phyloP scores from a whole-genome alignment of 2,888 invertebrate genomes.

The Xylocampa areola region DNA sequence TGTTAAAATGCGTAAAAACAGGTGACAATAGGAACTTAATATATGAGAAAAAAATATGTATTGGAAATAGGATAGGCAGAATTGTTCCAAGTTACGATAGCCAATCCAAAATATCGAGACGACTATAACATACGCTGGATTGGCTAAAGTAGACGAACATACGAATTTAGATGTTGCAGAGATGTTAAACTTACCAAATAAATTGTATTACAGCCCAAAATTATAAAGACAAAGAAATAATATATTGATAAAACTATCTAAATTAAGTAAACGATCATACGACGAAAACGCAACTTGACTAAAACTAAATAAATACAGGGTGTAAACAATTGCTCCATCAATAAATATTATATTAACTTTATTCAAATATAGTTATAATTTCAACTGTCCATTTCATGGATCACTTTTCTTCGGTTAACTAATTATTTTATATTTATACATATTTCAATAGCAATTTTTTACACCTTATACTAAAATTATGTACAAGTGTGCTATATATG shows the following conservation, averaged over 20 bases:
- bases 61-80: too few relatives aligned
- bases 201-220: conserved; percentile 46
- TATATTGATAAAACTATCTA: conserved; percentile 64
- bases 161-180: too few relatives aligned
- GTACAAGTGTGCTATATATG: conserved; percentile 80
- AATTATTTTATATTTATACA: conserved; percentile 58
- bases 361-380: conserved; percentile 39
- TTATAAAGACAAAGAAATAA: conserved; percentile 56
- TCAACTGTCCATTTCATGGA: conserved; percentile 75
- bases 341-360: conserved; percentile 52
- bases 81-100: background rate
- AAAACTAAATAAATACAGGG: conserved; percentile 78
- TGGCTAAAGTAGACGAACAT: background rate
- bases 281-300: conserved; percentile 68
- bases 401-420: conserved; percentile 40
- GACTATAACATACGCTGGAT: background rate
- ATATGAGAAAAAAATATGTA: too few relatives aligned
- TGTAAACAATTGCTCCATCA: conserved; percentile 75
- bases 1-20: too few relatives aligned
- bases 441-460: conserved; percentile 76
- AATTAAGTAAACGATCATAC: conserved; percentile 70
- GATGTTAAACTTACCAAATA: too few relatives aligned
- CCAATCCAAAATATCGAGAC: background rate
- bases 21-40: too few relatives aligned
- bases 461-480: conserved; percentile 81